Conservation (phyloP, 2,113 vertebrate species). For the Ophiodon elongatus region DNA sequence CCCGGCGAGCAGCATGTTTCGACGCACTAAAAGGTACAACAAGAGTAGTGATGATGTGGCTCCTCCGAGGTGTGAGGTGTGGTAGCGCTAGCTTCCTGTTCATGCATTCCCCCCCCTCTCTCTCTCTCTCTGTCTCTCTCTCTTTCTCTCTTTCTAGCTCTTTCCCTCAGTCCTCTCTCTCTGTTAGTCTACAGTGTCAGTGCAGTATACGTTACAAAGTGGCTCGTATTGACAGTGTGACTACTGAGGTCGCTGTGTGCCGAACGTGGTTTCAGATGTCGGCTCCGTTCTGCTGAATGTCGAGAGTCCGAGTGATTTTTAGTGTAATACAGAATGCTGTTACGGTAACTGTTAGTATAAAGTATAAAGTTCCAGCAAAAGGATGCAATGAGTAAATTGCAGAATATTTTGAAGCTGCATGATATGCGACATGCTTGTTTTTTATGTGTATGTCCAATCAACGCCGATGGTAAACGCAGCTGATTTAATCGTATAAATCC, state of each 20-base stretch:
- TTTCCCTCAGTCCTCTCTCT: neutral
- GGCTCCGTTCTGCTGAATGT: neutral
- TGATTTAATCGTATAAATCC: neutral
- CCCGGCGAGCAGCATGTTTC: constrained; percentile 67
- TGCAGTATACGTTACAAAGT: constrained; percentile 26
- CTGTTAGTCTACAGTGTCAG: neutral
- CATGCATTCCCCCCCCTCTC: neutral
- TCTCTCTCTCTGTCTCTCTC: neutral
- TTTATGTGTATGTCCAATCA: neutral
- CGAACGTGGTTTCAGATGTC: constrained; percentile 34
- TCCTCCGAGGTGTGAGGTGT: constrained; percentile 29
- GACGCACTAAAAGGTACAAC: constrained; percentile 72
- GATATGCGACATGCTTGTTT: neutral
- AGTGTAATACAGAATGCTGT: neutral
- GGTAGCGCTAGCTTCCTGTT: constrained; percentile 7
- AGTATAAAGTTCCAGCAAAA: neutral
- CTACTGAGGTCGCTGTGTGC: constrained; percentile 1
- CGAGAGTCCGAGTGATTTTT: neutral
- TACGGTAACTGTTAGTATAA: neutral
- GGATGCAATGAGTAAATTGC: neutral
- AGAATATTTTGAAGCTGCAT: neutral
- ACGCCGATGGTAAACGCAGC: neutral
- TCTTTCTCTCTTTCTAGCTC: neutral
- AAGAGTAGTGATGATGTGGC: neutral
- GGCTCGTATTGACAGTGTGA: constrained; percentile 15